A percentile compares a stretch with the other conserved stretches of the same genome.
Conservation (phyloP, 1,140 invertebrate genomes). For the Fopius arisanus region DNA sequence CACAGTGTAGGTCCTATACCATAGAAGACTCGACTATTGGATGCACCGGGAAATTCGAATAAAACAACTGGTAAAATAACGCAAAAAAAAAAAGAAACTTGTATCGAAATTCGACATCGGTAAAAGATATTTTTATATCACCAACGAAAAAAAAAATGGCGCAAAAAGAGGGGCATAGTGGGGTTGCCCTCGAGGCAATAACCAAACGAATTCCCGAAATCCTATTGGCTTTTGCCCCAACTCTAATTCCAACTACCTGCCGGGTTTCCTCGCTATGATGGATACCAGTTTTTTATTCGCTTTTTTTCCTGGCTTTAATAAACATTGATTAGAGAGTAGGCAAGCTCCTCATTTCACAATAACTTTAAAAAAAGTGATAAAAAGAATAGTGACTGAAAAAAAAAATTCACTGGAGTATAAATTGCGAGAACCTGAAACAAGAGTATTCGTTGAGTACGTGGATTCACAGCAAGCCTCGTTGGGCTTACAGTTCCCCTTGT, state of each 20-base stretch:
- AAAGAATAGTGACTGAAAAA: not conserved
- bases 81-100: not conserved
- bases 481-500: not conserved
- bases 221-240: conserved; percentile 9
- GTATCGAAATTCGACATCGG: not conserved
- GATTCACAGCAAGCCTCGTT: not conserved
- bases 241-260: not conserved
- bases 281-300: conserved; percentile 15
- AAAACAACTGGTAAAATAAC: not conserved
- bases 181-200: conserved; percentile 4
- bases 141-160: not conserved
- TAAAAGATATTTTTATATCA: not conserved
- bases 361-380: not conserved
- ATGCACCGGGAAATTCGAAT: not conserved
- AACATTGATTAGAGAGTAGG: not conserved
- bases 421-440: not conserved
- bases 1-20: no score
- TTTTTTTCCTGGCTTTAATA: not conserved
- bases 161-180: not conserved
- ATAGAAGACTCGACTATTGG: not conserved
- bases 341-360: not conserved
- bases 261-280: not conserved
- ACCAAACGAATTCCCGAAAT: conserved; percentile 11
- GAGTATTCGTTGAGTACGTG: not conserved
- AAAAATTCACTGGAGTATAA: not conserved